Evolutionary conservation across 2,888 invertebrate species (phyloP).

Genomic region (Andrena chrysosceles): DNA sequence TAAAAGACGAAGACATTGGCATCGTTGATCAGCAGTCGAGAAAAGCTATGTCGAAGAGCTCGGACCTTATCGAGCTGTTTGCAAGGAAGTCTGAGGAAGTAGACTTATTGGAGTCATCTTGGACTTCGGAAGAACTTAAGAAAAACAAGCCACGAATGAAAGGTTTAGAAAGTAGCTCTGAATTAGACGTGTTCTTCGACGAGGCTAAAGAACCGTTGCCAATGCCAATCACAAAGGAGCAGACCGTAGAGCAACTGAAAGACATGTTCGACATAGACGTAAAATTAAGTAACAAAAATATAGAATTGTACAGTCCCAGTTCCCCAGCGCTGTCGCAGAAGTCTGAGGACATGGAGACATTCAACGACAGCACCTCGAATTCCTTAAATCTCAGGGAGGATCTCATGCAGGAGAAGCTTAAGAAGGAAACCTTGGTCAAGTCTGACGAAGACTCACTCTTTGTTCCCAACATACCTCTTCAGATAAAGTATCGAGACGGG

Average conservation of each 20-base stretch:
- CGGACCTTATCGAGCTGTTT: constrained; percentile 57
- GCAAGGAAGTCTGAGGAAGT: constrained; percentile 52
- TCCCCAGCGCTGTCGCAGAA: constrained; percentile 80
- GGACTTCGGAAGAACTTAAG: constrained; percentile 48
- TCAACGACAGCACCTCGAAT: constrained; percentile 37
- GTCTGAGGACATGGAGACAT: constrained; percentile 72
- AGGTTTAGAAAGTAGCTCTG: constrained; percentile 22
- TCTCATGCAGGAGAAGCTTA: constrained; percentile 25
- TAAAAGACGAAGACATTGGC: constrained; percentile 35
- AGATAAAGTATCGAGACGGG: constrained; percentile 57
- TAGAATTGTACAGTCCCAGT: constrained; percentile 78
- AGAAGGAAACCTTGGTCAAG: constrained; percentile 41
- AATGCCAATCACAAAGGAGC: constrained; percentile 22
- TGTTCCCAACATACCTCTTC: constrained; percentile 58
- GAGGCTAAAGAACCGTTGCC: constrained; percentile 36
- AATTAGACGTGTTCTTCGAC: constrained; percentile 40
- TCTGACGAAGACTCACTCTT: constrained; percentile 52
- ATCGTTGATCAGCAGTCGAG: constrained; percentile 35
- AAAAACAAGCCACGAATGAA: constrained; percentile 10
- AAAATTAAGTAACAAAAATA: constrained; percentile 62
- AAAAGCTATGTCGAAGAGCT: constrained; percentile 24
- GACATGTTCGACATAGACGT: constrained; percentile 56
- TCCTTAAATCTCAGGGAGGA: constrained; percentile 21
- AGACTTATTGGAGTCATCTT: constrained; percentile 54
- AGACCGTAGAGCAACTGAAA: constrained; percentile 38